Evolutionary conservation across 1,140 invertebrate species (phyloP), one percentile per base, ranked within the genome.

Genomic region (Batillaria attramentaria): DNA sequence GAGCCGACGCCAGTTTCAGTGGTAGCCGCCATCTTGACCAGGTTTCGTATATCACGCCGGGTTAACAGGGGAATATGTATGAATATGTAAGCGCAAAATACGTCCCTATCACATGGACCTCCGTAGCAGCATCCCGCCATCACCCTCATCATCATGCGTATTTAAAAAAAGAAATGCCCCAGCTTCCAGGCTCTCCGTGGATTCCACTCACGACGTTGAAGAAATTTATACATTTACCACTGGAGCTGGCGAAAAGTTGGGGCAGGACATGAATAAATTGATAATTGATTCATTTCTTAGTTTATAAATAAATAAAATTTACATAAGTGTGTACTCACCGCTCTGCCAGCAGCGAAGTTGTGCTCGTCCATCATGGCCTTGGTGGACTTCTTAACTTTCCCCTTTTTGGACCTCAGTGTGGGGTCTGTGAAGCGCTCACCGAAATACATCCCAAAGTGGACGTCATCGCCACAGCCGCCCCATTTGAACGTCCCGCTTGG

Each of bases 381-480:
- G 73, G 86, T 87, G 18, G 85, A 85, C 89, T 93, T 93, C 73
- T 93, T 86, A 13, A 88, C 68, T 39, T 80, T 81, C 31, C 83
- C 80, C 42, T 81, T 83, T 37, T 84, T 83, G n/a, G 86, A 83
- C 62, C 81, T 84, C 62, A 93, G 91, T 33, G 92, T 90, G 35
- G 92, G 92, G 86, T 94, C 93, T 0, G 94, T 93, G 86, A 94
- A 94, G 70, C 91, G 88, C 82, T 92, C 85, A 57, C 93, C 91
- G 80, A 94, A 93, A 77, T 92, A 88, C 8, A 93, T 89, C n/a
- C 93, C 93, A 84, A 92, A 94, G 35, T 92, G 90, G 16, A 94
- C 89, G 86, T 94, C 93, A 88, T 94, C 94, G n/a, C 93, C 93
- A 87, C 94, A 94, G 2, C 93, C 94, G 31, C 93, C 94, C 94